Evolutionary conservation across 2,113 vertebrate species (phyloP), one percentile per base, ranked within the genome.

Genomic region (Hipposideros armiger): DNA sequence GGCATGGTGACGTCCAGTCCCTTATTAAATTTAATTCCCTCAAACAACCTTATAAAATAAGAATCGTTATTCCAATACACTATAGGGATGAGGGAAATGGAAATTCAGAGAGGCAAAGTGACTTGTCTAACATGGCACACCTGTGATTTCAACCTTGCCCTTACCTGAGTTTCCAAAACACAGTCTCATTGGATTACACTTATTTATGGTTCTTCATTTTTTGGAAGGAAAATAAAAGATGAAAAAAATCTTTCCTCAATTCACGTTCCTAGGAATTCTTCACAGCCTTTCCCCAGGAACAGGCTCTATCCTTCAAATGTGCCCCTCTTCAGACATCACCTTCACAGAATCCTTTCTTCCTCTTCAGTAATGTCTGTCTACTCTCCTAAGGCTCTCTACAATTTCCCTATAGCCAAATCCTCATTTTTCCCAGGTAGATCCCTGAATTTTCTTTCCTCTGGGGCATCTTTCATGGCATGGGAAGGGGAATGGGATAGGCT

Each of bases 1-100:
- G 13, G 3, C 64, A 72, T 9, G 16, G 58, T 67, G 66, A 32
- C 92, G 50, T 62, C 13, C 52, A 69, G 22, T 26, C 30, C 82
- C 16, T 82, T 80, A 86, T 80, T 94, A 76, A 19, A 90, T 32
- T 94, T 69, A 73, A 64, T 87, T 96, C 17, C 47, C 56, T 95
- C 72, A 77, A 91, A 73, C 30, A 77, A 67, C 11, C 1, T 88
- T 77, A 91, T 94, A 42, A 82, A 86, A 69, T 84, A 50, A 52
- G 32, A 90, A 45, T 69, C 45, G 87, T 88, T 58, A 92, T 90
- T 45, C 45, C 47, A n/a, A 85, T 52, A 85, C 45, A 74, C 45
- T 84, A 15, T 62, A 84, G 6, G 20, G 47, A 58, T 62, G 24
- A 93, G 45, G 42, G 17, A 90, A 94, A 76, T 81, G 54, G 52